Evolutionary conservation across 2,888 invertebrate genomes (phyloP).

Genomic region (Rhabditophanes sp.): DNA sequence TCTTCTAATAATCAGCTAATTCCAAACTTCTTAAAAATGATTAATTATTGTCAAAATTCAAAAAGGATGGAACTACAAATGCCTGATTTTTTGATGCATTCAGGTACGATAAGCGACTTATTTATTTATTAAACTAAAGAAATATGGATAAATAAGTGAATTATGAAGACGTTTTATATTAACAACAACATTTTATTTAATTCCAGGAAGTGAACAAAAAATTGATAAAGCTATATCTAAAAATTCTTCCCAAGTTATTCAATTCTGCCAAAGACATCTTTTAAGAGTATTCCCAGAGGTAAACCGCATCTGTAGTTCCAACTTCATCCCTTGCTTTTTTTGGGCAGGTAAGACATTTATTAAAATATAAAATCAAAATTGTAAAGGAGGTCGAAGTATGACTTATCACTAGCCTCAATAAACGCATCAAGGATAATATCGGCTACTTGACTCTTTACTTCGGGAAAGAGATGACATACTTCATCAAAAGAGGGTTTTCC

Average conservation of each 20-base stretch:
- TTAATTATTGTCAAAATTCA: no score
- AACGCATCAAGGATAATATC: no score
- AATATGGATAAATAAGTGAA: not conserved
- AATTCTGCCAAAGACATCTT: constrained; percentile 12
- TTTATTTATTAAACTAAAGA: constrained; percentile 1
- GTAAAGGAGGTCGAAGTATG: no score
- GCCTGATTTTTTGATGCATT: not conserved
- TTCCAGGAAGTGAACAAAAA: constrained; percentile 10
- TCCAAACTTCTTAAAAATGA: constrained; percentile 27
- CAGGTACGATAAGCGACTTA: not conserved
- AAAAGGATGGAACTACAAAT: no score
- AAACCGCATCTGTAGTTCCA: constrained; percentile 14
- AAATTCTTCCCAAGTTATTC: constrained; percentile 7
- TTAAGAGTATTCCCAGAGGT: constrained; percentile 13
- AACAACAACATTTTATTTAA: no score
- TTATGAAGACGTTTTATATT: no score
- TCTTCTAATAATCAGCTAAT: constrained; percentile 38
- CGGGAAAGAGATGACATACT: no score
- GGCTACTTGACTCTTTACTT: no score
- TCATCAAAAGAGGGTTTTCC: no score
- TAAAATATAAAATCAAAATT: no score
- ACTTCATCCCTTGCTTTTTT: constrained; percentile 15
- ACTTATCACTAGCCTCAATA: no score
- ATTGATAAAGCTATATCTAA: constrained; percentile 11
- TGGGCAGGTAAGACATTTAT: no score